Conservation (phyloP, 2,797 vertebrate genomes). For the Cossypha niveicapilla region DNA sequence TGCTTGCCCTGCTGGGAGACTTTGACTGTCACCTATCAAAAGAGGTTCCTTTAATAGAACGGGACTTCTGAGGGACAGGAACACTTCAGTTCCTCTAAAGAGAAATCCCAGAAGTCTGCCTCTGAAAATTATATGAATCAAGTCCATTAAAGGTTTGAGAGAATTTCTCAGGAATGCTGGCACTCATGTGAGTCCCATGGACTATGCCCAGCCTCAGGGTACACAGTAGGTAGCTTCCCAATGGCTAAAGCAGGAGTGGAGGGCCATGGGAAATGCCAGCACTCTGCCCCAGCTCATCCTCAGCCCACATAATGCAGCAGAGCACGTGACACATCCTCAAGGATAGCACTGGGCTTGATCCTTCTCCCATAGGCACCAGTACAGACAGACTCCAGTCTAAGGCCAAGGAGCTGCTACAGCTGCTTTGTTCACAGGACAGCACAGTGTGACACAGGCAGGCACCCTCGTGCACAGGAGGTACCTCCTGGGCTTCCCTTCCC, state of each 20-base stretch:
- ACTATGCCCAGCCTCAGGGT: background rate
- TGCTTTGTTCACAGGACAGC: background rate
- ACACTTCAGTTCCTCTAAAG: background rate
- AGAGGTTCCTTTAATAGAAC: background rate
- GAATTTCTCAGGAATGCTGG: background rate
- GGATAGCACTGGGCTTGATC: background rate
- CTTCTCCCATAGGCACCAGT: fast-evolving
- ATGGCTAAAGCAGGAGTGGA: background rate
- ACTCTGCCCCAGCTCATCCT: background rate
- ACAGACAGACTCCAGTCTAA: background rate
- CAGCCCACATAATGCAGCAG: background rate
- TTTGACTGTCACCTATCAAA: background rate
- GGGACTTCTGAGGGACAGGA: background rate
- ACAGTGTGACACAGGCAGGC: background rate
- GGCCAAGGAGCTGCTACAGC: background rate
- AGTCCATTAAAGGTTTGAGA: background rate
- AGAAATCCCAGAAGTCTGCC: background rate
- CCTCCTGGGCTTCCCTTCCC: background rate
- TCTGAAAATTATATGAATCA: background rate
- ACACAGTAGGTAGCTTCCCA: background rate
- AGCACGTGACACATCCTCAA: background rate
- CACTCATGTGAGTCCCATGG: background rate
- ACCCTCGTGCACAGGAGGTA: background rate
- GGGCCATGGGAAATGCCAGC: background rate
- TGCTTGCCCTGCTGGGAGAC: background rate